Conservation (phyloP, 2,888 invertebrate species). For the Drosophila setosimentum region DNA sequence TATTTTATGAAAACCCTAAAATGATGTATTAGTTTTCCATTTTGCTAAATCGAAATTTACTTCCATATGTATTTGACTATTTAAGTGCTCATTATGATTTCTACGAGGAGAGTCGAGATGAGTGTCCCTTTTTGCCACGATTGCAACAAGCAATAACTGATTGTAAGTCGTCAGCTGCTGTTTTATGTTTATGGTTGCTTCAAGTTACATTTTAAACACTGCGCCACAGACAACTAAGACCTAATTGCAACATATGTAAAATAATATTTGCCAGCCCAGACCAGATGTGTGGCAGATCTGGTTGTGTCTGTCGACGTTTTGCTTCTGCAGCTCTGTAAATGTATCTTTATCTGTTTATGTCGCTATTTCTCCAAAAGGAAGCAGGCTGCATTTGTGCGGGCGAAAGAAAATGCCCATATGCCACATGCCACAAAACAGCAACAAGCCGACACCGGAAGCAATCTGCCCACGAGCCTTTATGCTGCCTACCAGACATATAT, state of each 20-base stretch:
- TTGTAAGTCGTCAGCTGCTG: not conserved
- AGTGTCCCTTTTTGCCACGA: not conserved
- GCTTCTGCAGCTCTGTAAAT: not conserved
- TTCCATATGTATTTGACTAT: not conserved
- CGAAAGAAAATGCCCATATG: slow-evolving; percentile 19
- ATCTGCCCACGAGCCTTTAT: slow-evolving; percentile 21
- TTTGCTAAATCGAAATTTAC: not conserved
- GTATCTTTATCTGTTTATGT: not conserved
- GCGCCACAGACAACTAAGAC: not conserved
- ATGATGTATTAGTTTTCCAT: not conserved
- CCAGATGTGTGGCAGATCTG: slow-evolving; percentile 6
- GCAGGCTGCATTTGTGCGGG: slow-evolving; percentile 11
- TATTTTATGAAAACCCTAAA: not conserved
- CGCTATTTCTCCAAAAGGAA: not conserved
- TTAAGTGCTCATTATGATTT: not conserved
- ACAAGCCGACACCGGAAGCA: slow-evolving; percentile 29
- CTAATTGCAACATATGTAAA: not conserved
- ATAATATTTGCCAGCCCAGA: not conserved
- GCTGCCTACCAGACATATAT: not conserved
- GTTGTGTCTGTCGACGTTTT: not conserved
- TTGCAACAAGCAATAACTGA: not conserved
- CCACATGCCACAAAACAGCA: slow-evolving; percentile 13
- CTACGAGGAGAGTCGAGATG: not conserved
- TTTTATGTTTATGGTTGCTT: not conserved
- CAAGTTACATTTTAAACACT: not conserved